Conservation (phyloP, 1,140 invertebrate genomes). For the Sitodiplosis mosellana region DNA sequence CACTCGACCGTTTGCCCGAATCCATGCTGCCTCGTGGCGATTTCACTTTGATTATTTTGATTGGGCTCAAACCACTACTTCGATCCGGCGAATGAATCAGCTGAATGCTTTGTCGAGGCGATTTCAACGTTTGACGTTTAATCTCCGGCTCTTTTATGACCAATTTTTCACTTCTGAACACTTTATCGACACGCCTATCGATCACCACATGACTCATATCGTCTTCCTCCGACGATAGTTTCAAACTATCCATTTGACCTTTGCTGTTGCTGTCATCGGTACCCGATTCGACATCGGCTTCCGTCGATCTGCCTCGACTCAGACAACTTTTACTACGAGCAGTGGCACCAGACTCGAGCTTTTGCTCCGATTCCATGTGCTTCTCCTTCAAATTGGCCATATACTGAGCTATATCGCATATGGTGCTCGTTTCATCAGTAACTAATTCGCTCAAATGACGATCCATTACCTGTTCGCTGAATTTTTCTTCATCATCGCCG, state of each 20-base stretch:
- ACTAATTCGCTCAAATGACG: conserved; percentile 21
- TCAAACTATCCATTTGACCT: not conserved
- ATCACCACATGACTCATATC: conserved; percentile 11
- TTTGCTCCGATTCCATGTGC: conserved; percentile 16
- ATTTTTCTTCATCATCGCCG: conserved; percentile 10
- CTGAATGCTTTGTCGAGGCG: conserved; percentile 18
- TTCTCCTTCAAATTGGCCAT: conserved; percentile 23
- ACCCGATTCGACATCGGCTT: not conserved
- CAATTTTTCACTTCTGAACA: conserved; percentile 19
- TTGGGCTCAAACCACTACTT: conserved; percentile 21
- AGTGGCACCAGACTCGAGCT: conserved; percentile 10
- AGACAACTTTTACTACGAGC: not conserved
- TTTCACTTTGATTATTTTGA: conserved; percentile 24
- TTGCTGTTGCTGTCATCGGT: not conserved
- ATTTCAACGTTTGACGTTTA: conserved; percentile 7
- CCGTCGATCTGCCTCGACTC: not conserved
- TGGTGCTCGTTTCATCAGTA: conserved; percentile 14
- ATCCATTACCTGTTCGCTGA: conserved; percentile 15
- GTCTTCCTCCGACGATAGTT: not conserved
- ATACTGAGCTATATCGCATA: conserved; percentile 21
- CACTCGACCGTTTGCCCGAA: conserved; percentile 17
- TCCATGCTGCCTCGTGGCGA: conserved; percentile 19
- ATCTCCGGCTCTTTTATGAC: conserved; percentile 4
- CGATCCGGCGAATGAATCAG: conserved; percentile 18
- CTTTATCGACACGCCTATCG: conserved; percentile 23